A percentile compares a stretch with the other conserved stretches of the same genome.
These are phyloP conservation scores for Leucopsar rothschildi DNA, from an alignment of 2,113 vertebrate genomes.

Conservation along the genomic window DNA sequence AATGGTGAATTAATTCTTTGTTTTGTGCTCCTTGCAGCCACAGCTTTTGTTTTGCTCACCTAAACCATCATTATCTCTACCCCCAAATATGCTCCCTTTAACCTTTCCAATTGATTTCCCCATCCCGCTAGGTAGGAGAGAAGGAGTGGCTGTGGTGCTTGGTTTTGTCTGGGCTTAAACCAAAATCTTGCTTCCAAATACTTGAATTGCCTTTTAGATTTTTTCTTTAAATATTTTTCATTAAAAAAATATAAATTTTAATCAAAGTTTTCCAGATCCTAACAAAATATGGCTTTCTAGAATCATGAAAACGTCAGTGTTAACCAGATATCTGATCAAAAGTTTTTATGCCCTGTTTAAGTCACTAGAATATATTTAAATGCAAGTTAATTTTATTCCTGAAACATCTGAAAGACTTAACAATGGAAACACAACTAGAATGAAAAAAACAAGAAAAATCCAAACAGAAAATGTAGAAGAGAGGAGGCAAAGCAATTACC, in stretches of 20 bases:
- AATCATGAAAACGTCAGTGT: rapidly evolving
- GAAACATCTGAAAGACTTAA: background rate
- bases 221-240: background rate
- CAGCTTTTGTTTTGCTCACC: background rate
- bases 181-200: background rate
- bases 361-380: background rate
- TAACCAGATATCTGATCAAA: background rate
- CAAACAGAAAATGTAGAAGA: background rate
- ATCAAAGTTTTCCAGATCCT: background rate
- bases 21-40: background rate
- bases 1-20: background rate
- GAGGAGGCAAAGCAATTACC: rapidly evolving
- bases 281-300: background rate
- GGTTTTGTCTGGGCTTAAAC: background rate
- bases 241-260: background rate
- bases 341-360: background rate
- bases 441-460: background rate
- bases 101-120: background rate
- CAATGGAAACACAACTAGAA: background rate
- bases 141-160: background rate
- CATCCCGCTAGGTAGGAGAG: background rate
- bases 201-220: background rate
- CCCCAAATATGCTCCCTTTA: background rate
- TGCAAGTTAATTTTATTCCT: background rate
- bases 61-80: background rate